Evolutionary conservation across 2,797 vertebrate species (phyloP).

Genomic region (Halcyon badia): DNA sequence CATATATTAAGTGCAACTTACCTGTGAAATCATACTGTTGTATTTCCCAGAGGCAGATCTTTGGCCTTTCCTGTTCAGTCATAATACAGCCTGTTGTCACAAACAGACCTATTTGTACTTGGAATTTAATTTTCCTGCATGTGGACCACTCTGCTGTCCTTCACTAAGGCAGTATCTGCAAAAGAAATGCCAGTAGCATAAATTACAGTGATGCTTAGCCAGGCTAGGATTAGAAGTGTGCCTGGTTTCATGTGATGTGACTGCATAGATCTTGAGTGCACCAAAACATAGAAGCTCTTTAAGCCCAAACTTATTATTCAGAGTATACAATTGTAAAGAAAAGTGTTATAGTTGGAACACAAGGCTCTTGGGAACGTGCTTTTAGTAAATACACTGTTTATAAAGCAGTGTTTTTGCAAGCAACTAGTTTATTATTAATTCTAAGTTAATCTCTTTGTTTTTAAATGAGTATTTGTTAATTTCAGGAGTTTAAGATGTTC

Average conservation of each 20-base stretch:
- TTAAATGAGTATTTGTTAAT: background rate
- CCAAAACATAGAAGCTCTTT: background rate
- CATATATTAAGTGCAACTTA: background rate
- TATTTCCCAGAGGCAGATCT: background rate
- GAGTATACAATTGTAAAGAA: background rate
- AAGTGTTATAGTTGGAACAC: background rate
- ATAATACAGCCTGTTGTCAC: rapidly evolving
- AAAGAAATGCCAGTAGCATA: background rate
- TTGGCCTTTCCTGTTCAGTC: background rate
- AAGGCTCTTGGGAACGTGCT: background rate
- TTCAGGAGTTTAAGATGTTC: slow-evolving; percentile 50
- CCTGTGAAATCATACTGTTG: background rate
- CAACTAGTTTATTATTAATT: background rate
- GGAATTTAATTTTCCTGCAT: background rate
- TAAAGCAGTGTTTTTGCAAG: background rate
- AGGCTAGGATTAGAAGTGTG: background rate
- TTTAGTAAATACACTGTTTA: background rate
- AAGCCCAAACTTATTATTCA: background rate
- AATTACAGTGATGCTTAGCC: background rate
- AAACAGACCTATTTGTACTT: background rate
- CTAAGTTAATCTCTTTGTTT: background rate
- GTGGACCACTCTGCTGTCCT: background rate
- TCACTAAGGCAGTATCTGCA: background rate
- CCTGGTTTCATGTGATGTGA: background rate
- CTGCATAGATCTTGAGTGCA: background rate